Base-by-base conservation (phyloP, 2,797 vertebrate species). In the Leptodactylus fallax region DNA sequence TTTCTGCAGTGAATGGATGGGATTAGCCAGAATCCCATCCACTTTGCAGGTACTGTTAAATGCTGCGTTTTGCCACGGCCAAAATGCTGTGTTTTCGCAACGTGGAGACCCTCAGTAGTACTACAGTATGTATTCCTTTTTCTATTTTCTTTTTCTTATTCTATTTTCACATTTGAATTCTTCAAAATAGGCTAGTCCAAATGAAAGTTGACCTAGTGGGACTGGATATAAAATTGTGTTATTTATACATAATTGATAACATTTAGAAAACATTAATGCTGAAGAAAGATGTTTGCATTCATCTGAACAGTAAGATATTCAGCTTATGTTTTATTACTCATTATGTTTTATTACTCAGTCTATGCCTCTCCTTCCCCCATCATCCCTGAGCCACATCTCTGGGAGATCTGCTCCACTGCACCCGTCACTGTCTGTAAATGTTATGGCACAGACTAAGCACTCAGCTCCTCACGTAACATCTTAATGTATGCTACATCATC, bases 281-380 rank as follows among this genome's bases (percentile, higher is more conserved):
- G 45, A n/a, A 60, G 63, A 86, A 56, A 79, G 77, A 79, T 17
- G 53, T 74, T 81, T 81, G 47, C 69, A 78, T 85, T 85, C 55
- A 55, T 36, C 78, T 56, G 71, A 55, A 36, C 67, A 61, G 79
- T 85, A 27, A 49, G 60, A 89, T 58, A 36, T 82, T 47, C 60
- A 82, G 78, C 60, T 85, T 72, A 85, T 85, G 83, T 81, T 88
- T 85, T 81, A 88, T 88, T 85, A 79, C 78, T 85, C 83, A 74
- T 81, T 85, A 76, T 78, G 51, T 81, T n/a, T n/a, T 55, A 55
- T 12, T n/a, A 21, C 79, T 67, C 87, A n/a, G 45, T 67, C 76
- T 74, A 19, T 79, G 51, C 25, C 47, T 65, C n/a, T 82, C 82
- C 87, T 88, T 60, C 51, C 49, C 72, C 83, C 85, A 76, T 51